Percentiles rank a stretch among this genome's conserved stretches.
These are phyloP conservation scores for Coptodon rendalli DNA, from an alignment of 2,113 vertebrate species.

Conservation along the genomic window DNA sequence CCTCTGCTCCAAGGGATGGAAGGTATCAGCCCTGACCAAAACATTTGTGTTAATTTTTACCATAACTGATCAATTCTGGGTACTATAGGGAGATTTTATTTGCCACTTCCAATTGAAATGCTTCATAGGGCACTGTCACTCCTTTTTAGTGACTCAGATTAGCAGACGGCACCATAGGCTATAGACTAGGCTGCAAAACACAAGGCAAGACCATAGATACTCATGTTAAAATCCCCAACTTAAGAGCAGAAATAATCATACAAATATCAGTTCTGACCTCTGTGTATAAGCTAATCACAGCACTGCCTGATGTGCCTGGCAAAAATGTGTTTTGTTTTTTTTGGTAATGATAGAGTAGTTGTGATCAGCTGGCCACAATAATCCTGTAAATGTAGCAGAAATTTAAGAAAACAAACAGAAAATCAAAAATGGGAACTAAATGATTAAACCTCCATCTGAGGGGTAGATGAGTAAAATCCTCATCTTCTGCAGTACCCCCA, in stretches of 20 bases:
- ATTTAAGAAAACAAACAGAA: background rate
- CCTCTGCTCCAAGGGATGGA: background rate
- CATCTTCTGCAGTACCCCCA: background rate
- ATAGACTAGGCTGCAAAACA: background rate
- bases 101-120: background rate
- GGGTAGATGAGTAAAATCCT: background rate
- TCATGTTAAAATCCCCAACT: background rate
- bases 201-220: background rate
- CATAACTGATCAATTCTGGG: background rate
- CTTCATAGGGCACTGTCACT: background rate
- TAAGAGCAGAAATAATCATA: background rate
- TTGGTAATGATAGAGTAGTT: background rate
- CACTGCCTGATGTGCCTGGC: background rate
- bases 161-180: background rate
- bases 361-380: background rate
- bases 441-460: background rate
- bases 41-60: background rate
- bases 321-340: background rate
- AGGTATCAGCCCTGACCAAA: background rate
- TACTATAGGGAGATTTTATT: background rate
- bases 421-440: background rate
- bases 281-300: accelerated
- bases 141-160: background rate
- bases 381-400: background rate
- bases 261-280: background rate